Evolutionary conservation across 2,888 invertebrate genomes (phyloP), one percentile per base, ranked within the genome.

Genomic region (Megamerina dolium): DNA sequence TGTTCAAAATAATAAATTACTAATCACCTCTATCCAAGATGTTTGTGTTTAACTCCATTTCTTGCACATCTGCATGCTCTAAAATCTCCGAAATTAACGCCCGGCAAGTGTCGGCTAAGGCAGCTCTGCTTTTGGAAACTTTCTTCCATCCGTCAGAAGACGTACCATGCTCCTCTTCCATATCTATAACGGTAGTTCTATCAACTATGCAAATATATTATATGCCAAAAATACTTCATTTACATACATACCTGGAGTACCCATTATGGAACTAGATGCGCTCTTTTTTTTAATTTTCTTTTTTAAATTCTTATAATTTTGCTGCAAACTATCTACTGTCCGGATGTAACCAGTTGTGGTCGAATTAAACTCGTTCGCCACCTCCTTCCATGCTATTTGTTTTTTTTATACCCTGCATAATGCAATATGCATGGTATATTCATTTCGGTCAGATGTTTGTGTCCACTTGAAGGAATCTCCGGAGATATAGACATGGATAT

Each of bases 241-340:
- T n/a, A n/a, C n/a, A n/a, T n/a, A n/a, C n/a, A n/a, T 33, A 33
- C 32, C 32, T 33, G 32, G 2, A 3, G 4, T 5, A n/a, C 19
- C 2, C 18, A 5, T 16, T 33, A 5, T 33, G 32, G 32, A 14
- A 33, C 14, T 17, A n/a, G n/a, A n/a, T 18, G 18, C 17, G 14
- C 12, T 18, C 18, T 17, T 16, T 19, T 33, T 33, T 16, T 5
- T 6, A 12, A 17, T 16, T 21, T 14, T 36, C 14, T 23, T 36
- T n/a, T 36, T 36, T 5, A 36, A 23, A 14, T 36, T 36, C 9
- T 36, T 36, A 14, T 36, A 36, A 14, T 36, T 36, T 23, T 14
- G 16, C 10, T 36, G 36, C 16, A 36, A 14, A 17, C 36, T 36
- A 3, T 23, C 14, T 9, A 23, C 13, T 13, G 36, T 36, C 2